phyloP scores from a whole-genome alignment of 2,113 vertebrate genomes.

The Pseudopipra pipra region DNA sequence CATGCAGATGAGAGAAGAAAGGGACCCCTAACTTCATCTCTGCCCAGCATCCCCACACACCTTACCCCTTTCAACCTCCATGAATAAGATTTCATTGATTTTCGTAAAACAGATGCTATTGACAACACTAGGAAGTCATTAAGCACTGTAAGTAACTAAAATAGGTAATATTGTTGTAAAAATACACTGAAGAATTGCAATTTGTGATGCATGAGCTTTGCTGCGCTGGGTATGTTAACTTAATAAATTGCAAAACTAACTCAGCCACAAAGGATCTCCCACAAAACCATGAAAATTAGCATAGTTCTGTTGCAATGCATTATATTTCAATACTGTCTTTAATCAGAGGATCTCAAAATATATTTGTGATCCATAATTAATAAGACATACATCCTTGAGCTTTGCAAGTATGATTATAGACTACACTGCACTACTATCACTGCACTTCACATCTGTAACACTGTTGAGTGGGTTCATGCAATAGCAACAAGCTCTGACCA shows the following conservation, averaged over 20 bases:
- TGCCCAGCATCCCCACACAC: neutral
- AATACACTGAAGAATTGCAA: neutral
- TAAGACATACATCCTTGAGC: neutral
- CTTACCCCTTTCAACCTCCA: neutral
- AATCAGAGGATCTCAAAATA: conserved; percentile 1
- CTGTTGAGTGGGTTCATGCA: neutral
- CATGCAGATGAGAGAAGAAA: conserved; percentile 1
- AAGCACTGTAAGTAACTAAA: conserved; percentile 24
- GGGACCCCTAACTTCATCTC: neutral
- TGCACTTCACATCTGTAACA: neutral
- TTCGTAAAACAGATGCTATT: neutral
- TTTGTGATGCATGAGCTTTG: conserved; percentile 20
- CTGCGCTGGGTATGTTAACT: neutral
- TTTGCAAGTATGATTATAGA: neutral
- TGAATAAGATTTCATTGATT: neutral
- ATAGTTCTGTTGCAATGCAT: neutral
- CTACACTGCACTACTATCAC: neutral
- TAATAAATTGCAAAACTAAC: conserved; percentile 28
- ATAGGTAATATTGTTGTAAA: neutral
- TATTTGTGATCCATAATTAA: neutral
- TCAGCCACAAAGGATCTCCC: neutral
- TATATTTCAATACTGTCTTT: neutral
- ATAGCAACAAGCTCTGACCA: neutral
- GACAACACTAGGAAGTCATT: neutral
- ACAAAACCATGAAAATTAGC: conserved; percentile 1